Conservation (phyloP, 1,140 invertebrate species). For the Drusus annulatus region DNA sequence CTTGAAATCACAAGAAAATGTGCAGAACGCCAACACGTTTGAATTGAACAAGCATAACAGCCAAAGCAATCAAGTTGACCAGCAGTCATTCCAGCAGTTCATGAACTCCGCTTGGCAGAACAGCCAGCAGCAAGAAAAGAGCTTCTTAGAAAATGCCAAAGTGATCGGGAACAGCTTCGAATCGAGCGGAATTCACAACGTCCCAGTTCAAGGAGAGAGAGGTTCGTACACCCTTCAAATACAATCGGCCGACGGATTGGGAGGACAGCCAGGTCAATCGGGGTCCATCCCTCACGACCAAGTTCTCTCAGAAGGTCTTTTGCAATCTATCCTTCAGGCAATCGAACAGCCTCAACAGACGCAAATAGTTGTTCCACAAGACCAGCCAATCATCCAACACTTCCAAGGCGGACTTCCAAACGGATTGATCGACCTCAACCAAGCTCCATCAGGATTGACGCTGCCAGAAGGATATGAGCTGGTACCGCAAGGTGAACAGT, state of each 20-base stretch:
- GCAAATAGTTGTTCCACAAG: conserved; percentile 46
- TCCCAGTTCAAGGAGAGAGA: conserved; percentile 75
- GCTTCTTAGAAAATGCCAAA: conserved; percentile 59
- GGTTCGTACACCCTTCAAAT: conserved; percentile 83
- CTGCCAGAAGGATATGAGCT: conserved; percentile 58
- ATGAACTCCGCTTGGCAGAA: conserved; percentile 43
- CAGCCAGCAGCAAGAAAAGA: conserved; percentile 36
- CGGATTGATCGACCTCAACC: conserved; percentile 51
- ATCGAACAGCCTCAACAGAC: conserved; percentile 75
- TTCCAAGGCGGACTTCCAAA: conserved; percentile 36
- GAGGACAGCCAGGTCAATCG: conserved; percentile 65
- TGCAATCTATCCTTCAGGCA: conserved; percentile 84
- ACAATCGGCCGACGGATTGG: conserved; percentile 73
- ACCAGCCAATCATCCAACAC: conserved; percentile 42
- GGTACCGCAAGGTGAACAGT: conserved; percentile 56
- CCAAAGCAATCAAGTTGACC: conserved; percentile 58
- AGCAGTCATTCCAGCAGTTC: conserved; percentile 58
- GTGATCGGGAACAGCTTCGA: conserved; percentile 58
- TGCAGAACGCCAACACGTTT: conserved; percentile 60
- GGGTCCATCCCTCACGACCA: conserved; percentile 78
- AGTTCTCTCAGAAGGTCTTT: conserved; percentile 81
- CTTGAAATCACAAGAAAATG: conserved; percentile 57
- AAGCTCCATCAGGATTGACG: conserved; percentile 66
- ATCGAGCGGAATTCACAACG: conserved; percentile 66
- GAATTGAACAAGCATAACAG: conserved; percentile 64